Conservation (phyloP, 2,113 vertebrate species). For the Coptodon rendalli region DNA sequence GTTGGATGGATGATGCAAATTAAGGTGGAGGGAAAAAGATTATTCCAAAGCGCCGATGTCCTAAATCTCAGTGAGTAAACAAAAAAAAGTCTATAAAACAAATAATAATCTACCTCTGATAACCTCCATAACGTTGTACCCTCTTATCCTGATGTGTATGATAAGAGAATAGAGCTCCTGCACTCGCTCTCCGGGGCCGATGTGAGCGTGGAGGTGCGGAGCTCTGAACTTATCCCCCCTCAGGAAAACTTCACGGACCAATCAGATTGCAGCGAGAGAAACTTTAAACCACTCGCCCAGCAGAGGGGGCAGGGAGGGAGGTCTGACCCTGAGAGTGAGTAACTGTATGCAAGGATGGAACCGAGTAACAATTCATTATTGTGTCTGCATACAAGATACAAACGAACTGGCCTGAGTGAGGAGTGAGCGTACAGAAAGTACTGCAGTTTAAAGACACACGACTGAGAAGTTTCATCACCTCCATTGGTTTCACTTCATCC, state of each 20-base stretch:
- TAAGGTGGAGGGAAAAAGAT: not conserved
- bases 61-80: not conserved
- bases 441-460: not conserved
- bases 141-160: not conserved
- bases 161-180: not conserved
- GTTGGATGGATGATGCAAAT: not conserved
- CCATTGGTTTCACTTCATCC: not conserved
- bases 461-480: not conserved
- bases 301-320: constrained; percentile 28
- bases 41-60: constrained; percentile 4
- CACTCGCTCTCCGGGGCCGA: not conserved
- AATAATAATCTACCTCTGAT: not conserved
- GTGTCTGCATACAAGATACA: constrained; percentile 7
- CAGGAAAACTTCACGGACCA: constrained; percentile 56
- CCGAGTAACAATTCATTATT: constrained; percentile 3
- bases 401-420: not conserved
- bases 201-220: not conserved
- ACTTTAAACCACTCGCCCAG: constrained; percentile 72
- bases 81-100: not conserved
- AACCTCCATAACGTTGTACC: constrained; percentile 41
- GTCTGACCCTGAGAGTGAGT: not conserved
- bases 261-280: constrained; percentile 54
- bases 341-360: constrained; percentile 15
- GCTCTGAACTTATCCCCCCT: constrained; percentile 43
- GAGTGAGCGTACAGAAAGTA: not conserved